Evolutionary conservation across 2,888 invertebrate species (phyloP), one percentile per base, ranked within the genome.

Genomic region (Drosophila cognata): DNA sequence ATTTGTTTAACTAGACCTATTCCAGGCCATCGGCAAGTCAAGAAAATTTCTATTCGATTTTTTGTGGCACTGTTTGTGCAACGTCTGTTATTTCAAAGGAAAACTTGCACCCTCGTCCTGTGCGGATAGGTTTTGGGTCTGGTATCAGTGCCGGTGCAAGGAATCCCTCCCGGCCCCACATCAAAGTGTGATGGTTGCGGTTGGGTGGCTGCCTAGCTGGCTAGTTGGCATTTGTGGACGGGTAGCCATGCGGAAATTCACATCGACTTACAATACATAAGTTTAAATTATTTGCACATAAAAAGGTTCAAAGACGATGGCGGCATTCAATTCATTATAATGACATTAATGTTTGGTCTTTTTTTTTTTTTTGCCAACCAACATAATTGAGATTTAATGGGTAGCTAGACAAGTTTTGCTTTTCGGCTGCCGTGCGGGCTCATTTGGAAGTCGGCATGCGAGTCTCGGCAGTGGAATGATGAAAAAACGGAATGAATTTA

Each of bases 331-430:
- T 84, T 85, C 89, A 86, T 84, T 84, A 86, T 83, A 84, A 81
- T 88, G 88, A 88, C 88, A 88, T 84, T 86, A 88, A 71, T 76
- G 73, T 66, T 80, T 65, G 62, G 65, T 63, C 67, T 74, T 72
- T 69, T 77, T 74, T 77, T 7, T 28, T n/a, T 46, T 3, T 16
- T 4, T 4, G 7, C 65, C 62, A 57, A 60, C 56, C 71, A 68
- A 74, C 74, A 81, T 85, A 85, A 85, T 85, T 85, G 85, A 79
- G 87, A 85, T 85, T 86, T 85, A 89, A 85, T 85, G 89, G 75
- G 52, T 53, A 81, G 71, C 80, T 61, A 64, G 79, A 48, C 60
- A 65, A 76, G 58, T 64, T 69, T 35, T 35, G 38, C 66, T 48
- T 28, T 29, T 58, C 55, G 8, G 8, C n/a, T 28, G 6, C 4